Evolutionary conservation across 2,888 invertebrate species (phyloP), one percentile per base, ranked within the genome.

Genomic region (Mimumesa dahlbomi): DNA sequence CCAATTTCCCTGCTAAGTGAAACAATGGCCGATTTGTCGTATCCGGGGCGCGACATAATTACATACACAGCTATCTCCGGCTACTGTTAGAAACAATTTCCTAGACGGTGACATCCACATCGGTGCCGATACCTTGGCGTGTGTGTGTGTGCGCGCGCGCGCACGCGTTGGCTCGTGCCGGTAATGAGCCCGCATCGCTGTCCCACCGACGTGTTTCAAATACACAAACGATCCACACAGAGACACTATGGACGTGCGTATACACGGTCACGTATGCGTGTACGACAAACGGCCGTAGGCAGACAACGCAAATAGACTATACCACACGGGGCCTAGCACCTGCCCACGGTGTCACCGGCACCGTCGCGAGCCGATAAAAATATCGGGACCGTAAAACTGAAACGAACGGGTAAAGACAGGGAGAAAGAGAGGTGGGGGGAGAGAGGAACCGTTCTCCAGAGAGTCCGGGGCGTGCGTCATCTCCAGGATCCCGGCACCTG

Each of bases 151-250:
- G 40, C 58, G 29, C 43, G 56, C 43, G 73, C 77, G 76, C 78
- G 81, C 76, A 73, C 82, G 84, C 81, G 80, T 84, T 85, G 85
- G 86, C 87, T 87, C 88, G 88, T 88, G 76, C 73, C 79, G 46
- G 67, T 68, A 69, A 69, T 64, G 68, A 65, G 78, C 75, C 69
- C 79, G 76, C 76, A 74, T 79, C 66, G 64, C 53, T 53, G 63
- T 57, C 61, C 53, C 53, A 48, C 46, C 63, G 58, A 76, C 75
- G 64, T 71, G 74, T 64, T 61, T 71, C 71, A 70, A 70, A 71
- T 71, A 63, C 63, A 71, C 58, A 63, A 71, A 71, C 57, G 66
- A n/a, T 40, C 34, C 72, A 46, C 63, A 56, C 58, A 40, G 6
- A 36, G 29, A 29, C n/a, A 11, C 6, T 16, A 4, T 16, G 16